These are phyloP conservation scores for Gymnorhina tibicen DNA, from an alignment of 2,113 vertebrate species.

Conservation along the genomic window DNA sequence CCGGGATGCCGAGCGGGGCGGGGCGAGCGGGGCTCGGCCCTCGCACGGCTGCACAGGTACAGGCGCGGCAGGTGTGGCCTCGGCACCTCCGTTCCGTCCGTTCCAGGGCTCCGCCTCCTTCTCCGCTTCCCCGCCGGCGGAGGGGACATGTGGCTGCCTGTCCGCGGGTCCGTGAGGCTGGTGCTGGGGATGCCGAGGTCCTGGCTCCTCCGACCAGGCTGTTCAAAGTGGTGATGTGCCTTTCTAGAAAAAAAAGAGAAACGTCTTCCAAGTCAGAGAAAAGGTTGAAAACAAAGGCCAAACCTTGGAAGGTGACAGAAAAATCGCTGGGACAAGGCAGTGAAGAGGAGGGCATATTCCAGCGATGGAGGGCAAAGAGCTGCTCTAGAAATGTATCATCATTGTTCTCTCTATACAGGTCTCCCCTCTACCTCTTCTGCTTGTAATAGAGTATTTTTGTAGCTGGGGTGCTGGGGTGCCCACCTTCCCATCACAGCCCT, in stretches of 20 bases:
- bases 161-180: neutral
- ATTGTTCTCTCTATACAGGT: accelerated
- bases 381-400: neutral
- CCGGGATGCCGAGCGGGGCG: too few relatives aligned
- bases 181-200: neutral
- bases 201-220: accelerated
- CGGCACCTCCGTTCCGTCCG: neutral
- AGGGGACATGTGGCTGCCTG: neutral
- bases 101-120: neutral
- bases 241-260: neutral
- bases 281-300: neutral
- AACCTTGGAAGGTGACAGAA: neutral
- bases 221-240: neutral
- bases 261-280: neutral
- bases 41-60: too few relatives aligned
- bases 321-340: neutral
- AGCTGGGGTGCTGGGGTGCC: neutral
- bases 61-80: neutral
- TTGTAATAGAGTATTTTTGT: neutral
- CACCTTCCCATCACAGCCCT: neutral
- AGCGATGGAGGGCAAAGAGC: neutral
- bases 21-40: too few relatives aligned
- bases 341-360: neutral
- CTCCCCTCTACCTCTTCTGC: neutral
- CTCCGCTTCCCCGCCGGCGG: neutral